Evolutionary conservation across 1,140 invertebrate genomes (phyloP), one percentile per base, ranked within the genome.

Genomic region (Euura lappo): DNA sequence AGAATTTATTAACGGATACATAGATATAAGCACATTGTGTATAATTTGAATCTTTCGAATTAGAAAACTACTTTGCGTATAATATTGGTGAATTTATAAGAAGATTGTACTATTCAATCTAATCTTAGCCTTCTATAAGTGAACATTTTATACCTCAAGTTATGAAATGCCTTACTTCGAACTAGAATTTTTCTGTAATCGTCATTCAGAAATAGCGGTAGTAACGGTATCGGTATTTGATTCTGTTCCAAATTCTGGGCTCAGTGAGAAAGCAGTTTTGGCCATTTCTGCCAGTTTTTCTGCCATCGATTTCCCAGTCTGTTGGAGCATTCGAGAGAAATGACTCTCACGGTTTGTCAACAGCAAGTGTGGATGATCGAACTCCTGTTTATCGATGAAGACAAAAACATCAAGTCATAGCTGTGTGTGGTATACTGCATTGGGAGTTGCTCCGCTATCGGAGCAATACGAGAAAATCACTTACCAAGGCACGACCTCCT

Each of bases 321-420:
- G 89, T 7, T 87, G 83, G 2, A 91, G 88, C 84, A 92, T 86
- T 64, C 86, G 85, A 2, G 81, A 82, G 51, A 91, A 86, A 60
- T 86, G 81, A 10, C 90, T 89, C 2, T 86, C 80, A 0, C 85
- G 78, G 45, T 92, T 89, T 13, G 87, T 86, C 8, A 95, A 83
- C 10, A 96, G 84, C 45, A 87, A 83, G 79, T 91, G 89, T 0
- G 94, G 93, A 73, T 91, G 89, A 70, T 93, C 94, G 81, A 93
- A 93, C 85, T 96, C 94, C 11, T 85, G 8, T 13, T 70, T 44
- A 3, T 45, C 69, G 51, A 68, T 70, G 13, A 60, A 60, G 44
- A 44, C 4, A 8, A n/a, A 7, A 42, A 42, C 28, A 42, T 13
- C 3, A 42, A 68, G 28, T 13, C 66, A 68, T 11, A 10, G 13